Conservation (phyloP, 2,888 invertebrate genomes). For the Crioceris asparagi region DNA sequence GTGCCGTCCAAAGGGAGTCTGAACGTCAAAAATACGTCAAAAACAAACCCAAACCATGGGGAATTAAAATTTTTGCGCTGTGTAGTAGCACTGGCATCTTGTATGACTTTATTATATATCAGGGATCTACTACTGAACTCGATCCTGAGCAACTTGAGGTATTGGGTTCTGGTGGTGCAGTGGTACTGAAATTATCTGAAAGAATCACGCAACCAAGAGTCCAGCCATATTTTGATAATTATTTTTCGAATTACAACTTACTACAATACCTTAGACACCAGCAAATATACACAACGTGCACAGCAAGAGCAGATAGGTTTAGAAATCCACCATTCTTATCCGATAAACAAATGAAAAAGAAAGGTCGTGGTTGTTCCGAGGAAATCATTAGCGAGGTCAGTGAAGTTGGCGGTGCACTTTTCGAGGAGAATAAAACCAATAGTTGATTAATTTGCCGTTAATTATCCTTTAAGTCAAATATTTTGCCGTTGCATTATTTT, state of each 20-base stretch:
- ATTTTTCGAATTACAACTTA: neutral
- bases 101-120: conserved; percentile 5
- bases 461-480: no score
- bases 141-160: no score
- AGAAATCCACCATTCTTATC: no score
- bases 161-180: neutral
- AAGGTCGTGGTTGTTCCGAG: conserved; percentile 1
- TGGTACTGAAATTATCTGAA: neutral
- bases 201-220: neutral
- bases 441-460: no score
- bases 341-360: no score
- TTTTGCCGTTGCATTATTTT: no score
- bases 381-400: no score
- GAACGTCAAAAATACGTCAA: conserved; percentile 2
- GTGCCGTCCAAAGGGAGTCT: neutral
- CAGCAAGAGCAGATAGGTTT: neutral
- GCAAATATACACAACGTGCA: conserved; percentile 1
- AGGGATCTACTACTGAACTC: conserved; percentile 3
- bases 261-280: neutral
- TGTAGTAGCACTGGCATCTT: conserved; percentile 1
- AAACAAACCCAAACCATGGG: conserved; percentile 1
- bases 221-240: neutral
- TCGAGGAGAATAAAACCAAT: no score
- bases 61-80: conserved; percentile 2
- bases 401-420: no score